Percentiles rank a stretch among this genome's conserved stretches.
Conservation (phyloP, 2,113 vertebrate species). For the Oncorhynchus gorbuscha region DNA sequence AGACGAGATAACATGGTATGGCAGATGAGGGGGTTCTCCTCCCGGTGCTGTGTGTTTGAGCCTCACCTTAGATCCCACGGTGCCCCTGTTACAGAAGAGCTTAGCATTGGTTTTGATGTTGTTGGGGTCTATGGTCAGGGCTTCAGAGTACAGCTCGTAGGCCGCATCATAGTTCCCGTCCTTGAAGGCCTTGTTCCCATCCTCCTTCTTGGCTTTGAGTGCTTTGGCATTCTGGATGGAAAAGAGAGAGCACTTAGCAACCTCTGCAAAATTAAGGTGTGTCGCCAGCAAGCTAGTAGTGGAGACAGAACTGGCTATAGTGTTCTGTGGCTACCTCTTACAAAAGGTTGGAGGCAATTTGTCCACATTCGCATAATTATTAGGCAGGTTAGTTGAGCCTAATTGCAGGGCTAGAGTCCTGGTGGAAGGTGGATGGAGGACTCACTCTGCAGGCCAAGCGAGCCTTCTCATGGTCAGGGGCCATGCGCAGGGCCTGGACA, state of each 20-base stretch:
- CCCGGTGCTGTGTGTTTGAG: neutral
- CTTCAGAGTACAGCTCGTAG: constrained; percentile 91
- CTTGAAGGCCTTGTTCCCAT: constrained; percentile 95
- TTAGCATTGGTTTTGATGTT: constrained; percentile 99
- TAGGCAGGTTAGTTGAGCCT: no score
- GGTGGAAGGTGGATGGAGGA: constrained; percentile 28
- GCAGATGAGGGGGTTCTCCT: neutral
- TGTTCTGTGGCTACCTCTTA: no score
- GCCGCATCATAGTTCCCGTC: constrained; percentile 92
- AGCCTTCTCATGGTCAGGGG: constrained; percentile 95
- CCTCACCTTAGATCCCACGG: constrained; percentile 96
- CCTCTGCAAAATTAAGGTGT: no score
- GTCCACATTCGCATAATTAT: no score
- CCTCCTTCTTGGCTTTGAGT: constrained; percentile 96
- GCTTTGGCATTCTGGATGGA: constrained; percentile 90
- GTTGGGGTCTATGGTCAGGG: constrained; percentile 95
- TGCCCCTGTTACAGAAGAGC: constrained; percentile 96
- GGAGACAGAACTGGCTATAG: no score
- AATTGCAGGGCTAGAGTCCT: neutral
- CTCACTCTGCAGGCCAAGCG: constrained; percentile 93
- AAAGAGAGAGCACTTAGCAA: constrained; percentile 3
- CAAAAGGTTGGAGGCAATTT: no score
- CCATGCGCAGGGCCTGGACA: constrained; percentile 94
- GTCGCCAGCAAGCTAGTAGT: no score
- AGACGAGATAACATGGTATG: neutral